Evolutionary conservation across 1,140 invertebrate genomes (phyloP), one percentile per base, ranked within the genome.

Genomic region (Pseudomyrmex dendroicus): DNA sequence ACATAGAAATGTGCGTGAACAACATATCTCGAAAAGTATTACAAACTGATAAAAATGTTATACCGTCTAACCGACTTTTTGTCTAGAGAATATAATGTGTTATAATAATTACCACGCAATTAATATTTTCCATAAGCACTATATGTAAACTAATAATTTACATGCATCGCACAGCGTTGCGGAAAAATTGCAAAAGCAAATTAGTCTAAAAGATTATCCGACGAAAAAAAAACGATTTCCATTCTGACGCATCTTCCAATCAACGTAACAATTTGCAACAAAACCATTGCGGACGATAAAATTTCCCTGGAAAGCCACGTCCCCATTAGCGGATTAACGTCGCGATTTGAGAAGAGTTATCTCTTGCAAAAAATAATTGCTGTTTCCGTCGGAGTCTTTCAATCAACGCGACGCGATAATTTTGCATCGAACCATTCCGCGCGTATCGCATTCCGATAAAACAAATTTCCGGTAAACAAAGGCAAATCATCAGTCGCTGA

Each of bases 281-380:
- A 70, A 78, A 78, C 52, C 76, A 78, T 78, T 59, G 74, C 54
- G 15, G 35, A 35, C 54, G 66, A 78, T 78, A 78, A 70, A 78
- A 67, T 59, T 59, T 62, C 76, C 15, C 66, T 17, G 35, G 52
- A 59, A 78, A 78, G 54, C 76, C 66, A 66, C 76, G 48, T 57
- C 52, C 61, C 76, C 44, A 70, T 78, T 78, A 78, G 76, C 76
- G 64, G 66, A 78, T 78, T 78, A 78, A 25, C 64, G 54, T 68
- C 44, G 64, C 17, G 64, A 78, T 78, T 78, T 78, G 64, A 78
- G 64, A 78, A 78, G 64, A 78, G 66, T 78, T 70, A 78, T 78
- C 35, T 78, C 44, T 78, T 78, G 64, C 52, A 78, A 78, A 78
- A 78, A 78, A 70, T 78, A 78, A 78, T 78, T 70, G 66, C 64